phyloP scores from a whole-genome alignment of 2,113 vertebrate species.

The Chloebia gouldiae region DNA sequence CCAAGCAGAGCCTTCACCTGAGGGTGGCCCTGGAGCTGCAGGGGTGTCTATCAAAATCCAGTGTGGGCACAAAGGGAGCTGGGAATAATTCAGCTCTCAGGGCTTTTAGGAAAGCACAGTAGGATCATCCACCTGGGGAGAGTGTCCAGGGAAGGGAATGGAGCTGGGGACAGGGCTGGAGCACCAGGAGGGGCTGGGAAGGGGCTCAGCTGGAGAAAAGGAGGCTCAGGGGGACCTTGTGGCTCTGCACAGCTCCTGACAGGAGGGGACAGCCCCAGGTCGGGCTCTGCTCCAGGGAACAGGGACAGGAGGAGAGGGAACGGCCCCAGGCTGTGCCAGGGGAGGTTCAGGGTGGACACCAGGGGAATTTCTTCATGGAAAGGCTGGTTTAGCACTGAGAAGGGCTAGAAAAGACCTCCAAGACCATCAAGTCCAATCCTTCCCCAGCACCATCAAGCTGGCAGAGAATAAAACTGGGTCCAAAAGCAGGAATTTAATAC shows the following conservation, averaged over 20 bases:
- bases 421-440: not conserved
- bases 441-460: not conserved
- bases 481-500: not conserved
- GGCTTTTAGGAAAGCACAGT: not conserved
- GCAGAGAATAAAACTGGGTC: not conserved
- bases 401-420: not conserved
- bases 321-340: not conserved
- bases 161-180: too few species aligned
- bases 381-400: not conserved
- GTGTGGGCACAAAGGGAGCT: fast-evolving
- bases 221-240: not conserved
- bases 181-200: not conserved
- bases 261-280: not conserved
- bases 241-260: not conserved
- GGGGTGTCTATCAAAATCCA: not conserved
- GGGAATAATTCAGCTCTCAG: not conserved
- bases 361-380: not conserved
- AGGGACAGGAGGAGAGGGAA: not conserved
- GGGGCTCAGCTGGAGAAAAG: not conserved
- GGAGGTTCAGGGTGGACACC: fast-evolving
- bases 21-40: not conserved
- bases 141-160: fast-evolving
- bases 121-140: not conserved
- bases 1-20: not conserved
- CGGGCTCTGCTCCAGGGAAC: not conserved